Percentiles rank a stretch among this genome's conserved stretches.
phyloP scores from a whole-genome alignment of 1,140 invertebrate genomes.

The Metaphire vulgaris region DNA sequence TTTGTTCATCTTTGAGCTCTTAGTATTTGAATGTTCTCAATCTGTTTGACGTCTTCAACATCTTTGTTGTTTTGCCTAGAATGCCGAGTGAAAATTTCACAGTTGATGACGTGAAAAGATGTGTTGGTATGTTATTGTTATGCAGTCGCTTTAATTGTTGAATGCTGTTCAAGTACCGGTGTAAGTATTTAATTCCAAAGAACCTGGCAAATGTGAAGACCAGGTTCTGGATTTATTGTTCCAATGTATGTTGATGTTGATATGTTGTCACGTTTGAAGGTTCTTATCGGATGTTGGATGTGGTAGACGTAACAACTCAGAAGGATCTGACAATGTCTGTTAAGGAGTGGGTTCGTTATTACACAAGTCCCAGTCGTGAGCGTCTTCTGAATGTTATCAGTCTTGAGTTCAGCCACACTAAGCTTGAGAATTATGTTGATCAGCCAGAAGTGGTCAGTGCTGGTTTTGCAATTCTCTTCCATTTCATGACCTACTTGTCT shows the following conservation, averaged over 20 bases:
- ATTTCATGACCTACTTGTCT: no score
- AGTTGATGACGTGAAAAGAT: constrained; percentile 87
- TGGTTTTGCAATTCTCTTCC: no score
- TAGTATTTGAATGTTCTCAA: no score
- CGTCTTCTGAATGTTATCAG: constrained; percentile 82
- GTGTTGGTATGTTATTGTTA: constrained; percentile 64
- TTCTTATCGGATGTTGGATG: constrained; percentile 73
- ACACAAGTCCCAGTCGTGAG: constrained; percentile 74
- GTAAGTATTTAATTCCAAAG: not conserved
- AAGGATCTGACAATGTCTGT: constrained; percentile 95
- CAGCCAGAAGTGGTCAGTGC: constrained; percentile 67
- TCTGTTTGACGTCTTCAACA: no score
- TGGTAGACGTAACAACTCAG: constrained; percentile 96
- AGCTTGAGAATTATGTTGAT: constrained; percentile 66
- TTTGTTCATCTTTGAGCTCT: no score
- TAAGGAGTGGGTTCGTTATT: constrained; percentile 81
- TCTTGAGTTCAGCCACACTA: constrained; percentile 77
- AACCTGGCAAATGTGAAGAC: no score
- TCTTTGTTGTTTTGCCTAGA: constrained; percentile 37
- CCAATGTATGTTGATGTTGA: no score
- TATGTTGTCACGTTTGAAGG: no score
- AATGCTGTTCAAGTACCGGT: not conserved
- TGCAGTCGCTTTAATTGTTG: not conserved
- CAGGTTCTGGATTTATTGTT: no score
- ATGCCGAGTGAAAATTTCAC: constrained; percentile 86